Evolutionary conservation across 2,797 vertebrate species (phyloP), one percentile per base, ranked within the genome.

Genomic region (Coregonus suidteri): DNA sequence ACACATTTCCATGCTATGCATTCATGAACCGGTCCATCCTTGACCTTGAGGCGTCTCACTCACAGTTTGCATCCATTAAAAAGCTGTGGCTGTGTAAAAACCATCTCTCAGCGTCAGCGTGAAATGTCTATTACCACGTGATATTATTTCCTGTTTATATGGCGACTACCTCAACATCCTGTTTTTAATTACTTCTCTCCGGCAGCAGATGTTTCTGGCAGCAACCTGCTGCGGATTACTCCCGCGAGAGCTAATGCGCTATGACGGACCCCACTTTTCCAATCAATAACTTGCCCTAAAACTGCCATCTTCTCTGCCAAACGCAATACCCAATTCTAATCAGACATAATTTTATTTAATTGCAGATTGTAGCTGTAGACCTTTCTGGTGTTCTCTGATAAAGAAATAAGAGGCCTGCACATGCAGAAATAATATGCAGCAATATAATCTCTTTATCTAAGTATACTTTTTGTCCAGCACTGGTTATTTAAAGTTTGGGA

Each of bases 211-310:
- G 93, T 93, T 93, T 91, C 92, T 92, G 91, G 87, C 89, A 89
- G 91, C 93, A 93, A 94, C 92, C 92, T 93, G 93, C 93, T 94
- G 93, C 90, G 90, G 87, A 91, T 93, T 90, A 92, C 90, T 94
- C 93, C 93, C 92, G 89, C 89, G 93, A 93, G 93, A 93, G 92
- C 93, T 94, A 94, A 95, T 94, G 92, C 92, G 93, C 93, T 95
- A 92, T 94, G 93, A 95, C 94, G 94, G 93, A 94, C 93, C 93
- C 92, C 91, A 94, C 93, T 94, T 94, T 95, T 93, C 92, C 93
- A 93, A 95, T 94, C 93, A 94, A 95, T 94, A 95, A 94, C 92
- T 94, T 90, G 94, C 93, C 91, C 93, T 93, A 94, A 94, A 95
- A 92, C 93, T 94, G 93, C 93, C 94, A 94, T 93, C 91, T 64